phyloP scores from a whole-genome alignment of 2,113 vertebrate species.

The Craseonycteris thonglongyai region DNA sequence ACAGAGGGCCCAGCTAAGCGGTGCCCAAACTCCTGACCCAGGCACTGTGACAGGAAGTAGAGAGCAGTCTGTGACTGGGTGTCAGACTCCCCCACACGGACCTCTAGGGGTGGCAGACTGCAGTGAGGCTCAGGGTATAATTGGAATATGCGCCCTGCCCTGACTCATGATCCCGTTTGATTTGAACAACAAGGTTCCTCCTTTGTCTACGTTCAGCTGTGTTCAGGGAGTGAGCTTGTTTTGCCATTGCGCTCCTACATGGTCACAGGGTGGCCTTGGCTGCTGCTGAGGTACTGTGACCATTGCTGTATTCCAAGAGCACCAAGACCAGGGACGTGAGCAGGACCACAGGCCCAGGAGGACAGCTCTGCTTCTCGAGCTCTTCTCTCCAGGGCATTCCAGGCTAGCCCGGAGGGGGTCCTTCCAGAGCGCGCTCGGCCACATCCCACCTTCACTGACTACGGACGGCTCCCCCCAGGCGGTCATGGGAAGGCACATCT shows the following conservation, averaged over 20 bases:
- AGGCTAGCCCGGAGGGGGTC: too few species aligned
- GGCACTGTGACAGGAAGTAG: accelerated
- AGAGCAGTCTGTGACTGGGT: too few species aligned
- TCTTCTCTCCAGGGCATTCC: background rate
- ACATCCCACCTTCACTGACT: background rate
- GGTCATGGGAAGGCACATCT: background rate
- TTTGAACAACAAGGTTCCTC: background rate
- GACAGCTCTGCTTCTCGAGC: background rate
- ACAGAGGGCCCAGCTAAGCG: background rate
- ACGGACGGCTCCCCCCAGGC: background rate
- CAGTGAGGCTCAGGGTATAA: background rate
- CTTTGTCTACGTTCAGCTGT: background rate
- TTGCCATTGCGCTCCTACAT: background rate
- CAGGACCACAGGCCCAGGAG: background rate
- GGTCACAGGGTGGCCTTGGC: background rate
- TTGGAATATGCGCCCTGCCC: too few species aligned
- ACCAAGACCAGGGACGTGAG: background rate
- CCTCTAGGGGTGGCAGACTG: too few species aligned
- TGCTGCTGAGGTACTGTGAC: background rate
- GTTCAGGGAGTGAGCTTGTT: background rate
- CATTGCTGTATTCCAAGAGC: background rate
- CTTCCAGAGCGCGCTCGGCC: background rate
- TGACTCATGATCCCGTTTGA: too few species aligned
- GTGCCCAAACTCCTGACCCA: background rate
- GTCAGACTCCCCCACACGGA: too few species aligned